phyloP scores from a whole-genome alignment of 2,797 vertebrate genomes.

The Diplodus puntazzo region DNA sequence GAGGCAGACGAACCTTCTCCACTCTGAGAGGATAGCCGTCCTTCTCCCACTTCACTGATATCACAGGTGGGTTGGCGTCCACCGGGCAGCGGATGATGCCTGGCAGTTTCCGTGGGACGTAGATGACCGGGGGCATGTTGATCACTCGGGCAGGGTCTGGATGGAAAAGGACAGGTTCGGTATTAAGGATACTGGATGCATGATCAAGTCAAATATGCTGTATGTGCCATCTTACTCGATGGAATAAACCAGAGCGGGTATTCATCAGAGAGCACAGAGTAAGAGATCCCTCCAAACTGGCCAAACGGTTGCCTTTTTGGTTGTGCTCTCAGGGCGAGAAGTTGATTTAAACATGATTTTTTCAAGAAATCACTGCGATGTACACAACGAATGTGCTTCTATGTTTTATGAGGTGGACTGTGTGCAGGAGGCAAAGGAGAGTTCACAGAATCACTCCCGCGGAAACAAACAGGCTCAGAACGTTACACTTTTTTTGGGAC shows the following conservation, averaged over 20 bases:
- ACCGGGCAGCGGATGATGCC: conserved; percentile 98
- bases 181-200: background rate
- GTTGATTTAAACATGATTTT: background rate
- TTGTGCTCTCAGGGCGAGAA: background rate
- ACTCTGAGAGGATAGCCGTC: conserved; percentile 94
- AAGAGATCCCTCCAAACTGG: background rate
- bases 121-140: conserved; percentile 98
- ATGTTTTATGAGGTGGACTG: background rate
- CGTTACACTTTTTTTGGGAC: background rate
- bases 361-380: background rate
- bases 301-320: background rate
- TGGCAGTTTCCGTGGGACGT: conserved; percentile 96
- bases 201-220: background rate
- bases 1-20: conserved; percentile 81
- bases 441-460: background rate
- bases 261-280: background rate
- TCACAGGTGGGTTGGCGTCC: conserved; percentile 97
- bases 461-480: background rate
- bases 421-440: background rate
- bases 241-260: background rate
- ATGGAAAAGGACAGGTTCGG: background rate
- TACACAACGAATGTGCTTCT: background rate
- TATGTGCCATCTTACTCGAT: background rate
- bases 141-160: conserved; percentile 97
- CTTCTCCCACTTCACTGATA: conserved; percentile 97